phyloP scores from a whole-genome alignment of 2,113 vertebrate genomes.

The Ciconia stormi region DNA sequence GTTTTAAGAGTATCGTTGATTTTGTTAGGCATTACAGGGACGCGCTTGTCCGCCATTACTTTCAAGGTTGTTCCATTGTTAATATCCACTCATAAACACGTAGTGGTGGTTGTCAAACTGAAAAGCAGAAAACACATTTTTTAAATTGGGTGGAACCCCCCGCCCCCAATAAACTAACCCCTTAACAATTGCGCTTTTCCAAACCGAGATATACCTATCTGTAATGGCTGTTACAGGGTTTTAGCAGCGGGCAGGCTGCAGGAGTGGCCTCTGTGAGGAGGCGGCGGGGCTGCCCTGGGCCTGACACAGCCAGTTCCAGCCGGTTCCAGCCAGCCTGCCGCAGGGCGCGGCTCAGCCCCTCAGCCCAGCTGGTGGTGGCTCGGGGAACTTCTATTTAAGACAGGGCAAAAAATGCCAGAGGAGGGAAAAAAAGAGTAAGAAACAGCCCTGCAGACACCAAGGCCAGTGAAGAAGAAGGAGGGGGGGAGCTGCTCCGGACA shows the following conservation, averaged over 20 bases:
- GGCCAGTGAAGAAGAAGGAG: no score
- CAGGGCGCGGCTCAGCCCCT: not conserved
- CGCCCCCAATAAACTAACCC: not conserved
- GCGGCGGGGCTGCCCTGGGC: rapidly evolving
- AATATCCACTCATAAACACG: not conserved
- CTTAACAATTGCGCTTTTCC: not conserved
- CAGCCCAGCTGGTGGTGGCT: rapidly evolving
- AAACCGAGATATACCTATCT: rapidly evolving
- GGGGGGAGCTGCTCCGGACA: rapidly evolving
- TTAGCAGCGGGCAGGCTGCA: rapidly evolving
- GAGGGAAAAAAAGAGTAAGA: rapidly evolving
- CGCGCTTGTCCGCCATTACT: rapidly evolving
- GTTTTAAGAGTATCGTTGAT: not conserved
- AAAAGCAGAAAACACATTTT: not conserved
- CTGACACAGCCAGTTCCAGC: not conserved
- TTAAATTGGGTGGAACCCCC: not conserved
- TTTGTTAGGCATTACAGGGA: not conserved
- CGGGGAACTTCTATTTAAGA: rapidly evolving
- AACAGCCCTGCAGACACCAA: no score
- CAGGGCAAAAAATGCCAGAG: not conserved
- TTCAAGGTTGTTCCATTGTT: not conserved
- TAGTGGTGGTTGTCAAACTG: not conserved
- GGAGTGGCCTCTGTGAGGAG: not conserved
- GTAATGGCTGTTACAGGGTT: no score
- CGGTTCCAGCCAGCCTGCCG: rapidly evolving